Base-by-base conservation (phyloP, 2,888 invertebrate species). In the Philopedon plagiatum region DNA sequence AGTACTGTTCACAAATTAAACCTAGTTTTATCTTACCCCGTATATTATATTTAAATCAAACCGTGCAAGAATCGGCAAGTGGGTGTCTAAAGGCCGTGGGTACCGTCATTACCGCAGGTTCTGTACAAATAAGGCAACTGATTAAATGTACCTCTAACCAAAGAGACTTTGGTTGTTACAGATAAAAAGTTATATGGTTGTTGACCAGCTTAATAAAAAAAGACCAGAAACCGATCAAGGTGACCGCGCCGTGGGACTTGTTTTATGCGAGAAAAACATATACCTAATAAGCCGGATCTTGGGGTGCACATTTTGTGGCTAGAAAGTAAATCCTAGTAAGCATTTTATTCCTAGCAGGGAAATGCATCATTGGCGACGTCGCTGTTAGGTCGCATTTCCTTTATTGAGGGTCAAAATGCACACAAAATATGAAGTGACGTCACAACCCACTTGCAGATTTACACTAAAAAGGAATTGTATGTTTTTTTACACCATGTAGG, bases 171-270 rank as follows among this genome's bases (percentile, higher is more conserved):
- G 56, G 54, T 15, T 56, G 71, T 60, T 65, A 51, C 71, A 60
- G 66, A 71, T 71, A 71, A 66, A 60, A 51, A 49, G 44, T 58
- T 65, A 61, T 66, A 39, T 72, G 72, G 66, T 62, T 72, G 72
- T 72, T 65, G 65, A 60, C 61, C 60, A 61, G 39, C 29, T 29
- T 34, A 29, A 46, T 46, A 32, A 44, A 37, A 39, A 8, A 1
- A 37, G 15, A 9, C 19, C 7, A 57, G 23, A 5, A 4, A 21
- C 5, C 34, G 23, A 46, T 56, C 72, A 62, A 72, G 63, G 72
- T 37, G 39, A 34, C 11, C 9, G 32, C 29, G 72, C 67, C 29
- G 72, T 72, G 72, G 72, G 72, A 15, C 32, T 29, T 37, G 37
- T 5, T 51, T 61, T 61, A 56, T 63, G 51, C 51, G 1, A 54